Evolutionary conservation across 2,113 vertebrate species (phyloP), one percentile per base, ranked within the genome.

Genomic region (Sialia sialis): DNA sequence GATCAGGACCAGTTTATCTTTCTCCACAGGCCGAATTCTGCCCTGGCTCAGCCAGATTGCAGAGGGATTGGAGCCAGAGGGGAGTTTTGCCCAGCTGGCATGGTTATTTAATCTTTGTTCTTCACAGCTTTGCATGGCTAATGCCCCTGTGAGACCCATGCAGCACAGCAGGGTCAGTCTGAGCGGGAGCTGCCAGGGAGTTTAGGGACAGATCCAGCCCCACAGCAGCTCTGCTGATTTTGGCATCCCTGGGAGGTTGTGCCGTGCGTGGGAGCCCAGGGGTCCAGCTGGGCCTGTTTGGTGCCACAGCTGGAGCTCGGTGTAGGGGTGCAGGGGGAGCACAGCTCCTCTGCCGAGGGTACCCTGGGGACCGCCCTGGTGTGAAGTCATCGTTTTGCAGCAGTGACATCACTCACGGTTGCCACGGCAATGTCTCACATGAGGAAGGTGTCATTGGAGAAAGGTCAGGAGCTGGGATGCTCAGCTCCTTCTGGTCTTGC

Each of bases 401-500:
- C 52, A 10, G 84, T 96, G 95, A 95, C 91, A 77, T 96, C 94
- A 95, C 78, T 93, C 67, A 0, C 7, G 6, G 89, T 97, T 94
- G 72, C 87, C 93, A 68, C 10, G 38, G 91, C 62, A 86, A 96
- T 39, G 27, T 2, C 85, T 89, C 87, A 78, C 59, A 82, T 70
- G 83, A 73, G 30, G 69, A 82, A 90, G 82, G 89, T 89, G 88
- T 95, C 92, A 92, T 84, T 95, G 93, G 90, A 94, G 87, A 79
- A 91, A 96, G 91, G 94, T 95, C 95, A 91, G 91, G 88, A 81
- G 94, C 89, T 16, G 80, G 87, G 93, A 90, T 92, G 91, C 64
- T 88, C 67, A 0, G 58, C 76, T 89, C 77, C 79, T 89, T 9
- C 79, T 84, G 68, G 64, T 48, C 73, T 68, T 88, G 73, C 10